Evolutionary conservation across 1,140 invertebrate species (phyloP), one percentile per base, ranked within the genome.

Genomic region (Aricia agestis): DNA sequence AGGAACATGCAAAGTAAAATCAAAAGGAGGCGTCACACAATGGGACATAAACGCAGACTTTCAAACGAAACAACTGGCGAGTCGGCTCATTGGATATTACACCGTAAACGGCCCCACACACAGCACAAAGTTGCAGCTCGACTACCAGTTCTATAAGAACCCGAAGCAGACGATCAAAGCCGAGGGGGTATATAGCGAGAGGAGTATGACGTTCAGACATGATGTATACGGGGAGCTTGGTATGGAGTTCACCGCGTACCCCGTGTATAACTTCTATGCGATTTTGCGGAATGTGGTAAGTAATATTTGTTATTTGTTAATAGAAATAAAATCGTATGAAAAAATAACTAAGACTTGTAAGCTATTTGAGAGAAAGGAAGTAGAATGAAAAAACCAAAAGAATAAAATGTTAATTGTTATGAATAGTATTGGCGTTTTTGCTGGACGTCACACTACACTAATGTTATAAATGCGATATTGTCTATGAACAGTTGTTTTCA

Each of bases 201-300:
- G 94, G 58, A 93, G 94, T 0, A 73, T 92, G 41, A 87, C 87
- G 11, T 93, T 92, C 0, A 94, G 94, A 78, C 93, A 93, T 0
- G 92, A 95, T 69, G 92, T 94, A 15, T 92, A 93, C 58, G 95
- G 94, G 0, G 93, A 95, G 71, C 80, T 96, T 61, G 93, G 94
- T 45, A 85, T 97, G 58, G 92, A 94, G 19, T 95, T 95, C 10
- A 94, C 95, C 0, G 95, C 95, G 0, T 97, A 97, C 92, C 95
- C 95, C 0, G 93, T 94, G 67, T 93, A 96, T 7, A 96, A 97
- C 81, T 94, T 96, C 67, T 93, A 94, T 36, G 88, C 95, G n/a
- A 93, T 93, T 9, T 82, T 94, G 0, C 94, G 92, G 80, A 95
- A 95, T 80, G 91, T 93, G 84, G 94, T 94, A 85, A 87, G 90